Conservation (phyloP, 2,888 invertebrate genomes). For the Subacronicta megacephala region DNA sequence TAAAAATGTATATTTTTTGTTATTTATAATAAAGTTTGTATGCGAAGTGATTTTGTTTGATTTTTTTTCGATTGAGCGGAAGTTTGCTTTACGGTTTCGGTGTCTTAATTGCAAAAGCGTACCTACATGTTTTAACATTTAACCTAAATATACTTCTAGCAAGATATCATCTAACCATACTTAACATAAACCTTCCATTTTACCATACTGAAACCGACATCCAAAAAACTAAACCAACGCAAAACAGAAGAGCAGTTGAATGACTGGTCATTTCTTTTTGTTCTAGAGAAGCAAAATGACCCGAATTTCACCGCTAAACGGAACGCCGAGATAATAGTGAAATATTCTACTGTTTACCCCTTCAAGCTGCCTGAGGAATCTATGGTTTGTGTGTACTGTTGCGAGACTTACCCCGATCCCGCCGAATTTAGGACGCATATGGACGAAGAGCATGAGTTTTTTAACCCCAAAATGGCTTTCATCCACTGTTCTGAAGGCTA, state of each 20-base stretch:
- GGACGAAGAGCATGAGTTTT: conserved; percentile 75
- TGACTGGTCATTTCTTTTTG: conserved; percentile 86
- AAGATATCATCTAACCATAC: not conserved
- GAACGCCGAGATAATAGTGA: conserved; percentile 84
- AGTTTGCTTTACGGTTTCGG: not conserved
- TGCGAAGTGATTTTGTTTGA: not conserved
- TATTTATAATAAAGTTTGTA: conserved; percentile 4
- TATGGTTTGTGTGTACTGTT: conserved; percentile 85
- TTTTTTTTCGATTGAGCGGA: not conserved
- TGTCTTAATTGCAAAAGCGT: not conserved
- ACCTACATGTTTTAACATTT: not conserved
- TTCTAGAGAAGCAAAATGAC: conserved; percentile 80
- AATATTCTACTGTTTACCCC: conserved; percentile 84
- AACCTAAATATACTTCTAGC: not conserved
- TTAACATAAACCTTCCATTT: conserved; percentile 1
- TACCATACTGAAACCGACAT: not conserved
- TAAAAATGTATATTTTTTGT: not conserved
- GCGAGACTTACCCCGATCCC: conserved; percentile 75
- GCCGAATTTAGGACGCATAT: conserved; percentile 76
- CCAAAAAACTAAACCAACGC: conserved; percentile 18
- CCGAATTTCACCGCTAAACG: conserved; percentile 79
- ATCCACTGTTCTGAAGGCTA: conserved; percentile 77
- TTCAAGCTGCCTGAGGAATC: conserved; percentile 81
- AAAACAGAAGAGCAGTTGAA: conserved; percentile 63
- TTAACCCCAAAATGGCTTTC: conserved; percentile 76